A percentile compares a stretch with the other conserved stretches of the same genome.
Conservation (phyloP, 2,113 vertebrate genomes). For the Bos taurus region DNA sequence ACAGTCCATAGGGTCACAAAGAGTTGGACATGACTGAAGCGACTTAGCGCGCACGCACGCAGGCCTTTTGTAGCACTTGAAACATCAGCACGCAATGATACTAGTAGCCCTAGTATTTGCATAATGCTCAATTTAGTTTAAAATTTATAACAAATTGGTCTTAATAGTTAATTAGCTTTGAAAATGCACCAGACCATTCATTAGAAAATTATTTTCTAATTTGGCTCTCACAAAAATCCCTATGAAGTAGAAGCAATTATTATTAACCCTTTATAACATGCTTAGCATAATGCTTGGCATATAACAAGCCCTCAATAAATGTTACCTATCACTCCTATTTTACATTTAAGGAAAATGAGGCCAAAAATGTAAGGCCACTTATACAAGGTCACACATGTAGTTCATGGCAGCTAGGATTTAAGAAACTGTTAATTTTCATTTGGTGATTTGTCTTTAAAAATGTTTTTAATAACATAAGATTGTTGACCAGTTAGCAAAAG, state of each 20-base stretch:
- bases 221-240: background rate
- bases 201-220: background rate
- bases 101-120: background rate
- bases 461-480: background rate
- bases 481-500: background rate
- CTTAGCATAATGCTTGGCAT: background rate
- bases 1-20: background rate
- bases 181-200: background rate
- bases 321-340: background rate
- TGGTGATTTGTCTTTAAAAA: background rate
- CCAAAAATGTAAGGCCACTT: background rate
- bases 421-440: background rate
- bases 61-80: background rate
- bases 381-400: background rate
- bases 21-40: background rate
- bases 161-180: background rate
- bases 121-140: background rate
- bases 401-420: background rate
- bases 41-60: accelerated
- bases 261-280: background rate
- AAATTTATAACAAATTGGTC: background rate
- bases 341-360: background rate
- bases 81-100: background rate
- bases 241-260: background rate
- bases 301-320: background rate